Base-by-base conservation (phyloP, 2,888 invertebrate species). In the Aphidius colemani region DNA sequence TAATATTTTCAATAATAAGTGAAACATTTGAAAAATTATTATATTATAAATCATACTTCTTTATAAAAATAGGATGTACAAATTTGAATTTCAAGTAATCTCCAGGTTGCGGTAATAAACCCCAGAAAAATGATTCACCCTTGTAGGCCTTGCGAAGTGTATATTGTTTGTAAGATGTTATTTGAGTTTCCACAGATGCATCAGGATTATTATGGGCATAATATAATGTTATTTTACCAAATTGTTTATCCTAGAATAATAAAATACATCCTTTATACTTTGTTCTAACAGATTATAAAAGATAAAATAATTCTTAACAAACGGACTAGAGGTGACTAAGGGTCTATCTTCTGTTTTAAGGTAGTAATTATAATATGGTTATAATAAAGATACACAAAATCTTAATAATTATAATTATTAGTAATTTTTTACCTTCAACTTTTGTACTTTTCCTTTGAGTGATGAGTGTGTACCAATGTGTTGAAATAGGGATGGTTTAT, bases 381-480 rank as follows among this genome's bases (percentile, higher is more conserved):
- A n/a, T n/a, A n/a, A n/a, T n/a, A n/a, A n/a, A n/a, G n/a, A n/a
- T n/a, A n/a, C n/a, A n/a, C n/a, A n/a, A n/a, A n/a, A n/a, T n/a
- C n/a, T n/a, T n/a, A n/a, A 61, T 49, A 57, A 30, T 30, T 5
- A 30, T 30, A 0, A 30, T 30, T 30, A 30, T 18, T 49, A n/a
- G 7, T 6, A 43, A 49, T 49, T 60, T 13, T 60, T 56, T 84
- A 92, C 95, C 88, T 96, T 95, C 0, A 98, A 85, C 83, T 95
- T 96, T 79, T 98, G 98, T 61, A 96, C 93, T 86, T 98, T 98
- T 64, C 98, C 98, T 81, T 91, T 93, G 0, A 98, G 85, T 0
- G 98, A 98, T 0, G 98, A 98, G 78, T 95, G 95, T 18, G 93
- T 90, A 4, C 98, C 98, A 67, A 97, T 93, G 78, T 98, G 98